Base-by-base conservation (phyloP, 1,140 invertebrate species). In the Drosophila suzukii region DNA sequence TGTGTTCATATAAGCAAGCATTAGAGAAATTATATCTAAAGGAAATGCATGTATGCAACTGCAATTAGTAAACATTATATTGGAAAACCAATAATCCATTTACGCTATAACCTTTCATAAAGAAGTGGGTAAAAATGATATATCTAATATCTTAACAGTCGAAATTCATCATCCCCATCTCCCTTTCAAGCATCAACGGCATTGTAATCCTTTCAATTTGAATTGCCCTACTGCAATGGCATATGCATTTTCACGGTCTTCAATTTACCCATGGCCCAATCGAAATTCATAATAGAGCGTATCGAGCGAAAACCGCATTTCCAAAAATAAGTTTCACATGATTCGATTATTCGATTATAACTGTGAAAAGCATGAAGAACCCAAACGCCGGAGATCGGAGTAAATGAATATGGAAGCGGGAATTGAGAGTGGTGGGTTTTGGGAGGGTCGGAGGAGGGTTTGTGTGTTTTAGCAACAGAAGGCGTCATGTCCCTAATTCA, bases 401-500 rank as follows among this genome's bases (percentile, higher is more conserved):
- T 44, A 70, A 56, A 70, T 54, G 58, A 59, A 51, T 65, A 53
- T 63, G 61, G 51, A 56, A 27, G 39, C 46, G 46, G 27, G 54
- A 49, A 24, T 60, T 24, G 15, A 49, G 55, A 51, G 61, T 53
- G 60, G 53, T 46, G 39, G 51, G 15, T 59, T 20, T 39, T 41
- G 13, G 57, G 57, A 41, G 27, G 51, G 30, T 39, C 24, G 46
- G 15, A 32, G 53, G 47, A 66, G 55, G 51, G 55, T 54, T 61
- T 72, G 65, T 68, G 44, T 50, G 44, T 49, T 68, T 68, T 57
- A 82, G 75, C 65, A 68, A 70, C 62, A 88, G 83, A 79, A 88
- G 83, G 83, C 83, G 67, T 88, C 76, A 56, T 86, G 84, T 86
- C 84, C 83, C 83, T 86, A 86, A 88, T 88, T 86, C 83, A 86